These are phyloP conservation scores for Melanotaenia pygmaea DNA, from an alignment of 2,797 vertebrate species.

Conservation along the genomic window DNA sequence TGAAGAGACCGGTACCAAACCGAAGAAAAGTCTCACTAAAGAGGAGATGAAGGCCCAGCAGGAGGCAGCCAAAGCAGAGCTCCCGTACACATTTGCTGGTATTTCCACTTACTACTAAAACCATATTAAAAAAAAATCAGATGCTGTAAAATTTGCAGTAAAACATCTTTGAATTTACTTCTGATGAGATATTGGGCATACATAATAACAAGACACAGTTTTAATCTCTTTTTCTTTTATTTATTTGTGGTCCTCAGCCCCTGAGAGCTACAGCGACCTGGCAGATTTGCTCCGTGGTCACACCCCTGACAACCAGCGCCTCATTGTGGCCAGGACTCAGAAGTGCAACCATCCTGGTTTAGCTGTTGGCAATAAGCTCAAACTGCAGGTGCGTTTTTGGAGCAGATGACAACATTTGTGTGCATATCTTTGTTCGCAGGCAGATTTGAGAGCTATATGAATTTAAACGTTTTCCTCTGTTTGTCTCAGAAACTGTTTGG, in stretches of 20 bases:
- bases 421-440: not conserved
- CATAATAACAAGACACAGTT: no score
- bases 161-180: not conserved
- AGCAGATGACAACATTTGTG: fast-evolving
- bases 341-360: conserved; percentile 94
- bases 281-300: conserved; percentile 83
- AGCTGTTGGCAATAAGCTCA: conserved; percentile 90
- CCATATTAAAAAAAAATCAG: not conserved
- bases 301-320: conserved; percentile 85
- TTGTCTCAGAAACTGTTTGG: conserved; percentile 89
- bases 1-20: conserved; percentile 19
- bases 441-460: not conserved
- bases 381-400: conserved; percentile 84
- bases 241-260: conserved; percentile 76
- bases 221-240: not conserved
- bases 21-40: conserved; percentile 31
- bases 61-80: conserved; percentile 83
- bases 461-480: not conserved
- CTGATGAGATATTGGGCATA: no score
- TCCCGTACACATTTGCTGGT: conserved; percentile 94
- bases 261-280: conserved; percentile 85
- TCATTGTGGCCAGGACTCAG: conserved; percentile 90
- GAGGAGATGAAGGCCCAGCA: conserved; percentile 67
- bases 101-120: conserved; percentile 9
- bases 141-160: not conserved